These are phyloP conservation scores for Pteronotus mesoamericanus DNA, from an alignment of 2,797 vertebrate genomes.

Conservation along the genomic window DNA sequence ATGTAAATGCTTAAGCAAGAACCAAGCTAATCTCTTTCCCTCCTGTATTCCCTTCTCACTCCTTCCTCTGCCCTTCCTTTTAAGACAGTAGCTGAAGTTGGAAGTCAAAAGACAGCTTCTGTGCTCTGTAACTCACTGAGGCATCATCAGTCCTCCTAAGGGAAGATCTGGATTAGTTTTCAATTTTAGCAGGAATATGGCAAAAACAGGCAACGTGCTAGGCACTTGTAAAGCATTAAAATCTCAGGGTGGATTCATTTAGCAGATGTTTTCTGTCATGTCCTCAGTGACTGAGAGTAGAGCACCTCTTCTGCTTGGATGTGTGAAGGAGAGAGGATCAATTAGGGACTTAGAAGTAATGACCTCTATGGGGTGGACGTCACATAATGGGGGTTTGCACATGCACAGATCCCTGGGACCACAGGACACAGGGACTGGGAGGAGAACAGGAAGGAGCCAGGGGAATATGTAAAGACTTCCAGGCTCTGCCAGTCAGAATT, in stretches of 20 bases:
- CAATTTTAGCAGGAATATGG: background rate
- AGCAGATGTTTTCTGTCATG: background rate
- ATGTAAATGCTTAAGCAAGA: background rate
- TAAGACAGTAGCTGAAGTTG: background rate
- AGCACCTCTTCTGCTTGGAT: rapidly evolving
- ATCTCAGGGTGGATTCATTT: background rate
- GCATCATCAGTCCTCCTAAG: background rate
- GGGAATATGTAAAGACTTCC: background rate
- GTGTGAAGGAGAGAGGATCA: background rate
- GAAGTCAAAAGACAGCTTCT: background rate
- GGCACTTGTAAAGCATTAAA: background rate
- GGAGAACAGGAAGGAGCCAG: background rate
- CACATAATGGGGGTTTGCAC: rapidly evolving
- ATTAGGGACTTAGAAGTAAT: background rate
- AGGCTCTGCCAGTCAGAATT: background rate
- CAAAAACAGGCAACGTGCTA: background rate
- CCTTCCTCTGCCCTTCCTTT: background rate
- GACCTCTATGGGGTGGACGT: background rate
- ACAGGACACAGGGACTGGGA: background rate
- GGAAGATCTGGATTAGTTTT: background rate
- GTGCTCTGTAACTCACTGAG: background rate
- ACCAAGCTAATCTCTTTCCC: background rate
- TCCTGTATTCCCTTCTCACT: background rate
- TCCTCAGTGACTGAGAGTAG: background rate
- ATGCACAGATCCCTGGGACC: too few species aligned